Conservation (phyloP, 2,888 invertebrate species). For the Matsumyia berberina region DNA sequence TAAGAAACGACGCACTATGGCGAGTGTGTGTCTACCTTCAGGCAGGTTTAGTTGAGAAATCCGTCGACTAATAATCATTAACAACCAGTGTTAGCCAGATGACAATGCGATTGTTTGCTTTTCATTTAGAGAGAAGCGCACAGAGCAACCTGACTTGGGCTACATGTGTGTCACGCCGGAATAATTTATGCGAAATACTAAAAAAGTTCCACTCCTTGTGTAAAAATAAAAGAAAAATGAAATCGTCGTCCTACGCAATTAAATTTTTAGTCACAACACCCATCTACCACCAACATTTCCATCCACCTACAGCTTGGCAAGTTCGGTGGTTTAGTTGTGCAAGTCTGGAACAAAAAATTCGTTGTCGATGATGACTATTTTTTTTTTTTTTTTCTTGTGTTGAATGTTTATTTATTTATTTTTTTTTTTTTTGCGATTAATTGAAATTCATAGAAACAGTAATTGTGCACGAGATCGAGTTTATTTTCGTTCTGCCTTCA, state of each 20-base stretch:
- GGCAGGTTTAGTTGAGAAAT: conserved; percentile 11
- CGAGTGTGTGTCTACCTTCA: conserved; percentile 17
- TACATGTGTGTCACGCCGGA: conserved; percentile 41
- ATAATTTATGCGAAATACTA: conserved; percentile 41
- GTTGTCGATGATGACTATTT: neutral
- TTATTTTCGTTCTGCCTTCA: too few species aligned
- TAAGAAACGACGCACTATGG: too few species aligned
- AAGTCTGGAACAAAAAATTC: conserved; percentile 8
- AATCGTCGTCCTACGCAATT: conserved; percentile 43
- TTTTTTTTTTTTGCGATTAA: too few species aligned
- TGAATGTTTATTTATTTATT: neutral
- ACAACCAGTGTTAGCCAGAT: conserved; percentile 60
- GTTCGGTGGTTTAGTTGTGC: conserved; percentile 13
- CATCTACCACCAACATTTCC: neutral
- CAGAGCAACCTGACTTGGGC: neutral
- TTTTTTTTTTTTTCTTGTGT: neutral
- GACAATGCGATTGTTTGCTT: conserved; percentile 63
- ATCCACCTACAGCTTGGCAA: conserved; percentile 27
- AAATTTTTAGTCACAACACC: conserved; percentile 10
- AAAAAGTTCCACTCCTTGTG: conserved; percentile 21
- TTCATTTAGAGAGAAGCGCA: conserved; percentile 52
- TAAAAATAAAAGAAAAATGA: conserved; percentile 16
- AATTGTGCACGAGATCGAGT: too few species aligned
- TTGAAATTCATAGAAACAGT: too few species aligned
- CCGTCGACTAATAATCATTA: conserved; percentile 64